Conservation (phyloP, 2,888 invertebrate genomes). For the Diabrotica balteata region DNA sequence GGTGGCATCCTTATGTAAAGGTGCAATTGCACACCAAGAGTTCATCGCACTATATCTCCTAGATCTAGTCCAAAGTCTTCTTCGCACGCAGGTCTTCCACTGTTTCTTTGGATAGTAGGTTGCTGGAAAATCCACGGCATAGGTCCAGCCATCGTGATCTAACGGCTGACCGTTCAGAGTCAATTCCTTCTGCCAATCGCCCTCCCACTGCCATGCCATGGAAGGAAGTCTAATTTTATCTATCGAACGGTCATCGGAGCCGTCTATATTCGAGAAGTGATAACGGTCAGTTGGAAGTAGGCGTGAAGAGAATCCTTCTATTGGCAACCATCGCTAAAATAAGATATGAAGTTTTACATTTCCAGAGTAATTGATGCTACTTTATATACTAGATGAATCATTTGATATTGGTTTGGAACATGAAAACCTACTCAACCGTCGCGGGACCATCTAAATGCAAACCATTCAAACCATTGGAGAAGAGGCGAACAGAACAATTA, state of each 20-base stretch:
- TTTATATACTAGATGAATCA: too few species aligned
- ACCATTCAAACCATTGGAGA: too few species aligned
- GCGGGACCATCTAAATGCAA: too few species aligned
- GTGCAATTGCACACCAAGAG: constrained; percentile 91
- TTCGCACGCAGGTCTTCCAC: constrained; percentile 89
- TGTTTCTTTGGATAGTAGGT: constrained; percentile 80
- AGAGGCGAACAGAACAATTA: too few species aligned
- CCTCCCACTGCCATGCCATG: constrained; percentile 97
- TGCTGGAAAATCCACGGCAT: constrained; percentile 90
- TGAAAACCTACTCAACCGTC: too few species aligned
- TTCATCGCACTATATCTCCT: constrained; percentile 88
- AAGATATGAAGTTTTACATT: not conserved
- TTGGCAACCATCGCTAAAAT: constrained; percentile 83
- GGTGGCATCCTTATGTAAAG: constrained; percentile 87
- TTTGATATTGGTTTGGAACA: too few species aligned
- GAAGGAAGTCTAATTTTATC: constrained; percentile 87
- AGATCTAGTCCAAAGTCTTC: constrained; percentile 89
- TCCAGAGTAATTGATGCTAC: too few species aligned
- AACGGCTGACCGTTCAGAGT: constrained; percentile 83
- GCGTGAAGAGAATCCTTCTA: constrained; percentile 84
- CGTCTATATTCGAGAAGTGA: constrained; percentile 86
- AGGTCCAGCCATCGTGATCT: constrained; percentile 93
- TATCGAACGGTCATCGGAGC: constrained; percentile 77
- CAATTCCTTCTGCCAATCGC: constrained; percentile 88
- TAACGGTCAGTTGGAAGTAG: constrained; percentile 88